Evolutionary conservation across 2,888 invertebrate genomes (phyloP), one percentile per base, ranked within the genome.

Genomic region (Drosophila melanosoma): DNA sequence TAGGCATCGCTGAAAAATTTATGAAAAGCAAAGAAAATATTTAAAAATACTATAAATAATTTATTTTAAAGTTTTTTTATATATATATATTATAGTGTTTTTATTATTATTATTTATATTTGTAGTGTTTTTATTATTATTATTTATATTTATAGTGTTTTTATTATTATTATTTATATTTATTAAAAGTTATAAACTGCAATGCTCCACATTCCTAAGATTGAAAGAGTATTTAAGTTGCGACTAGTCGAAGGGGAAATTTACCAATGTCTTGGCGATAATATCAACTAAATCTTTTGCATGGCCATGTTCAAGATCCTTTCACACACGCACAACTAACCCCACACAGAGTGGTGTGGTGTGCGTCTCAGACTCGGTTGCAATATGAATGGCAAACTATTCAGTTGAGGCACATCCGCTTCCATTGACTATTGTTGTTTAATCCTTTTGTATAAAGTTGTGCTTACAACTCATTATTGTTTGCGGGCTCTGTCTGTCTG

Each of bases 391-490:
- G 71, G 64, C 64, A 84, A 84, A 73, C 82, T 75, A 83, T 81
- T 81, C 78, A 81, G 80, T 60, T 64, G 48, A 76, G 29, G 29
- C 29, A 29, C 71, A 69, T 58, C 58, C 79, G 40, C 64, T 76
- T 68, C 40, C 58, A 72, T 68, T 69, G 78, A 73, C 81, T 84
- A 89, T 89, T 89, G 87, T 87, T 89, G 85, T 74, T 80, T 87
- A 89, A 87, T 84, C 86, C 83, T 89, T 83, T 89, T 87, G 80
- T 82, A 79, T 87, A 74, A 84, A 87, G 80, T 85, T 87, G 80
- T 65, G 89, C 89, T 85, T 89, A 87, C 89, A 84, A 82, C 89
- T 85, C 87, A 85, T 89, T 85, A 85, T 85, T 87, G 87, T 78
- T 78, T 81, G 77, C 73, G 81, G 32, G 11, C 17, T 12, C 45